Evolutionary conservation across 2,888 invertebrate species (phyloP), one percentile per base, ranked within the genome.

Genomic region (Muschampia plurimacula): DNA sequence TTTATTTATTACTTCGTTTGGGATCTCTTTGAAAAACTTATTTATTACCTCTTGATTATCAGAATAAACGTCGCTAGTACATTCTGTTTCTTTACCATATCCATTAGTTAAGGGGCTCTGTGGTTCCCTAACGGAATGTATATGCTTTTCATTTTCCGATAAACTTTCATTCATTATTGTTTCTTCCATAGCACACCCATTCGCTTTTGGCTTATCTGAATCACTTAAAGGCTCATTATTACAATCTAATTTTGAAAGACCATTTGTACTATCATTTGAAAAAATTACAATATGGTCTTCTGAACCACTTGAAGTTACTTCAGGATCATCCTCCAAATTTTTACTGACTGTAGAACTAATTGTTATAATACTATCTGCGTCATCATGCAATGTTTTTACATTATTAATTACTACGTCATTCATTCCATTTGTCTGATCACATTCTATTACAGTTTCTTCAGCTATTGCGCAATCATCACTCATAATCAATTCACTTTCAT

Each of bases 401-500:
- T 71, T 8, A 15, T 22, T 9, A 10, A 39, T 60, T 15, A 69
- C 49, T n/a, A 69, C 8, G 39, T 62, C 15, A 67, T n/a, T 44
- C 22, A 67, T 39, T 32, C 9, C 62, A 67, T 62, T 55, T 7
- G 39, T 28, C 1, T 72, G 60, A 6, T 67, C 39, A 12, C 59
- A 66, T 49, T 59, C 65, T 10, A 69, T 9, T 57, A 65, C 12
- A 39, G 69, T 71, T 9, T 78, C 76, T 55, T 79, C 76, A 69
- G 44, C 73, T 41, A 60, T 22, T 66, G 60, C 46, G 39, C 28
- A 65, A 9, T 66, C 57, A 22, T 74, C 74, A 65, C 75, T 72
- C 28, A 76, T 71, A 2, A 73, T 74, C 62, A 72, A 72, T 22
- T 74, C 74, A 69, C 75, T 72, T 10, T 74, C 70, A 67, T 73